Evolutionary conservation across 1,140 invertebrate genomes (phyloP).

Genomic region (Argopecten irradians): DNA sequence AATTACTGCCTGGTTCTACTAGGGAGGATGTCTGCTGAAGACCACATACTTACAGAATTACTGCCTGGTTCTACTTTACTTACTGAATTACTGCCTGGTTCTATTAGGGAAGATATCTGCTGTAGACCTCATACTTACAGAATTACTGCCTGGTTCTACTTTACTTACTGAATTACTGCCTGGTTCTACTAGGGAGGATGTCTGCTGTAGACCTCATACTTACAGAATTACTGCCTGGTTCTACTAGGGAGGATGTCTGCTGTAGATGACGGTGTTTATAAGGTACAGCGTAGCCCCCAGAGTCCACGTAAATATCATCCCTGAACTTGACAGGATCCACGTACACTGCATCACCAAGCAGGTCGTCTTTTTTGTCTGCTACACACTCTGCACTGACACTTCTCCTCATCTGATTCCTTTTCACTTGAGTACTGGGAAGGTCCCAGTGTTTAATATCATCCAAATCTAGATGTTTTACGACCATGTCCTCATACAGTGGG

Average conservation of each 20-base stretch:
- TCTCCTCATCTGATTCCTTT: constrained; percentile 41
- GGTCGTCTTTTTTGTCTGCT: constrained; percentile 34
- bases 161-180: neutral
- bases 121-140: too few relatives aligned
- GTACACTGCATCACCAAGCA: constrained; percentile 45
- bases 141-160: too few relatives aligned
- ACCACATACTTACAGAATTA: too few relatives aligned
- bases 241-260: neutral
- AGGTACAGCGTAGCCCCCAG: constrained; percentile 57
- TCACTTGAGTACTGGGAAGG: constrained; percentile 40
- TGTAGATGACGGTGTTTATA: constrained; percentile 38
- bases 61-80: too few relatives aligned
- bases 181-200: too few relatives aligned
- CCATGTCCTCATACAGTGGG: constrained; percentile 45
- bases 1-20: too few relatives aligned
- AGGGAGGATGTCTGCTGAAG: too few relatives aligned
- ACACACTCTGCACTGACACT: constrained; percentile 60
- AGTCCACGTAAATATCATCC: constrained; percentile 58
- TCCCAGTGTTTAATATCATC: constrained; percentile 57
- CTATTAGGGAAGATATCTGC: too few relatives aligned
- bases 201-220: too few relatives aligned
- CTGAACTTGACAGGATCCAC: constrained; percentile 42
- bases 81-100: too few relatives aligned
- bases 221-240: neutral
- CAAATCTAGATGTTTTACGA: constrained; percentile 30